Evolutionary conservation across 1,140 invertebrate species (phyloP), one percentile per base, ranked within the genome.

Genomic region (Latrodectus geometricus): DNA sequence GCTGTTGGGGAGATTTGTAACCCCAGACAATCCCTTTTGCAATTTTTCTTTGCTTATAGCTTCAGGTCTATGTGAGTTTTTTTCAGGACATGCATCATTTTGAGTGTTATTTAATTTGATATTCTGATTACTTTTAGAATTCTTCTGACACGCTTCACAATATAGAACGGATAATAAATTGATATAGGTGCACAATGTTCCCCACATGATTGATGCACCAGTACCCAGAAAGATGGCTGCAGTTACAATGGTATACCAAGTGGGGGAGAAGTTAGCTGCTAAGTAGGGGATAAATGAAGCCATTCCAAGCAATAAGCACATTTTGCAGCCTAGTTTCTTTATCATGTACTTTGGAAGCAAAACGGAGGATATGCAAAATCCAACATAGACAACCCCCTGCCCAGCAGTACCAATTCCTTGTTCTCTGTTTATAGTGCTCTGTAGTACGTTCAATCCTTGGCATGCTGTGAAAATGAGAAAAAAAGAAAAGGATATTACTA

Each of bases 401-500:
- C 17, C 12, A 3, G 23, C 12, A 12, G n/a, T 21, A 12, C 68
- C 68, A 20, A 70, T 70, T 35, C 48, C 12, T 7, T 75, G 15
- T 20, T 70, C 68, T 70, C 21, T 0, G 12, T 70, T 70, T 12
- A 70, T 70, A 20, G 68, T 70, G n/a, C 68, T 70, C 23, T 70
- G 68, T 20, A 70, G 23, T 12, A 35, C 68, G 12, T 20, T 70
- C 17, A 70, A 12, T 4, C 68, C n/a, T 4, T 70, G 11, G 12
- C 12, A 70, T 23, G n/a, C 68, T 12, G 23, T 35, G n/a, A 70
- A 70, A 23, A 70, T 15, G 12, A 70, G 21, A 0, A 97, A 96
- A 90, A 98, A 97, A 7, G 96, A 95, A 77, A 95, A 91, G 87
- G 96, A 97, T 8, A 98, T 95, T 69, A 96, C 94, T 49, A 94